Evolutionary conservation across 2,888 invertebrate genomes (phyloP).

Genomic region (Halictus ligatus): DNA sequence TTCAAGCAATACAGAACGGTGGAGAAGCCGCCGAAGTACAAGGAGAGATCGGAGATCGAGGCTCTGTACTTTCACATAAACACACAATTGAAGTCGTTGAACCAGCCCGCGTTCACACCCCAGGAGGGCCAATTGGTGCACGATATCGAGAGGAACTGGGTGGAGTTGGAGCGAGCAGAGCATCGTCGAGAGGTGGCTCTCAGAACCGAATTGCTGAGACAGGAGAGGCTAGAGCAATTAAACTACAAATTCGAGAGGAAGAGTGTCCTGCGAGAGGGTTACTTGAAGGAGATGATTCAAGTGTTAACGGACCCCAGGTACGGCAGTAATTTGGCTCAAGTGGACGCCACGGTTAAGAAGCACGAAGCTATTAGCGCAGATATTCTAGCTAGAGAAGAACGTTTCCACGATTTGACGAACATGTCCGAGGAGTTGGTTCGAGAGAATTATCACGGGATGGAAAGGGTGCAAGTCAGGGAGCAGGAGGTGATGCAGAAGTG

Average conservation of each 20-base stretch:
- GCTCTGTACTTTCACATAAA: slow-evolving; percentile 98
- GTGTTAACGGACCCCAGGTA: slow-evolving; percentile 96
- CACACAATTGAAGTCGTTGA: slow-evolving; percentile 96
- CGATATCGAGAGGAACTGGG: slow-evolving; percentile 98
- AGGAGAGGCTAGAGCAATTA: slow-evolving; percentile 96
- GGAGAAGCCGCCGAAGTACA: slow-evolving; percentile 99
- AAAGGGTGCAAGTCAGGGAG: slow-evolving; percentile 89
- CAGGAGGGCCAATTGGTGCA: slow-evolving; percentile 96
- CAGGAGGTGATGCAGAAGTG: slow-evolving; percentile 94
- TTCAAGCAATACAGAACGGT: slow-evolving; percentile 98
- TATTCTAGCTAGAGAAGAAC: slow-evolving; percentile 96
- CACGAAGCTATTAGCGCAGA: slow-evolving; percentile 99
- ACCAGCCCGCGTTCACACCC: slow-evolving; percentile 94
- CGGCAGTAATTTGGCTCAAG: slow-evolving; percentile 95
- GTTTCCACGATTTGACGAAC: slow-evolving; percentile 96
- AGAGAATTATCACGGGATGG: slow-evolving; percentile 96
- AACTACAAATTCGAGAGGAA: slow-evolving; percentile 98
- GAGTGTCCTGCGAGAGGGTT: slow-evolving; percentile 96
- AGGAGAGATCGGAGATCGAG: slow-evolving; percentile 98
- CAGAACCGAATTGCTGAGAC: slow-evolving; percentile 94
- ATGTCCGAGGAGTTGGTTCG: slow-evolving; percentile 96
- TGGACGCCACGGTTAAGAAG: slow-evolving; percentile 98
- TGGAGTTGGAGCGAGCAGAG: slow-evolving; percentile 95
- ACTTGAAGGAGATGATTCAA: slow-evolving; percentile 98
- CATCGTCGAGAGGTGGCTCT: slow-evolving; percentile 97